Conservation (phyloP, 1,140 invertebrate genomes). For the Pseudomyrmex dendroicus region DNA sequence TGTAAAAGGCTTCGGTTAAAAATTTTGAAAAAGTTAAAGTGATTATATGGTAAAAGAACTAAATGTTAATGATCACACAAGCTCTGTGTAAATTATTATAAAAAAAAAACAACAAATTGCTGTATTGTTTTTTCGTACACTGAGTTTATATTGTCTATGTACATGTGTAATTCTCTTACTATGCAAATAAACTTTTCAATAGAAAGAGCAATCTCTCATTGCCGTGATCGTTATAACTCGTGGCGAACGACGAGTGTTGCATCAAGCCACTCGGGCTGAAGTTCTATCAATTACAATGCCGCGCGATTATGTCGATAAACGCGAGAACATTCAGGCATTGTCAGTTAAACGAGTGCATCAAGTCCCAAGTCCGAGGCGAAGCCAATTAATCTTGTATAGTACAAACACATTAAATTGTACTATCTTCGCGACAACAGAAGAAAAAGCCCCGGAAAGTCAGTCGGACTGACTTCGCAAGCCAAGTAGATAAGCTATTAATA, state of each 20-base stretch:
- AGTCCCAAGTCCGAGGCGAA: constrained; percentile 55
- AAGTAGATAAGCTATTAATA: constrained; percentile 30
- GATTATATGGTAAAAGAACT: no score
- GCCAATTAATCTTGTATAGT: constrained; percentile 48
- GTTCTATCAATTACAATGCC: constrained; percentile 17
- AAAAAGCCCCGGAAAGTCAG: constrained; percentile 41
- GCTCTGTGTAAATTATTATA: no score
- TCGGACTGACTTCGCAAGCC: neutral
- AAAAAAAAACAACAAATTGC: no score
- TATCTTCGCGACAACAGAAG: constrained; percentile 16
- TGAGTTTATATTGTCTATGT: no score
- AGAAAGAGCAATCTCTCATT: neutral
- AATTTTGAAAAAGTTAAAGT: no score
- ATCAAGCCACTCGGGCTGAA: neutral
- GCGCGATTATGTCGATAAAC: constrained; percentile 43
- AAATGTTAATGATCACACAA: no score
- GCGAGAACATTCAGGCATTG: constrained; percentile 37
- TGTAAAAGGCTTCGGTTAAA: no score
- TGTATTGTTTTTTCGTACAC: no score
- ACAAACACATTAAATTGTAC: constrained; percentile 41
- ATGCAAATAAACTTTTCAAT: neutral
- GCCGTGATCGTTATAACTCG: neutral
- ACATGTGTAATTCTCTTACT: no score
- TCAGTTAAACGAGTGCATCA: constrained; percentile 15
- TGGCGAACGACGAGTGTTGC: neutral